Percentiles rank a stretch among this genome's conserved stretches.
These are phyloP conservation scores for Cydia amplana DNA, from an alignment of 1,140 invertebrate genomes.

Conservation along the genomic window DNA sequence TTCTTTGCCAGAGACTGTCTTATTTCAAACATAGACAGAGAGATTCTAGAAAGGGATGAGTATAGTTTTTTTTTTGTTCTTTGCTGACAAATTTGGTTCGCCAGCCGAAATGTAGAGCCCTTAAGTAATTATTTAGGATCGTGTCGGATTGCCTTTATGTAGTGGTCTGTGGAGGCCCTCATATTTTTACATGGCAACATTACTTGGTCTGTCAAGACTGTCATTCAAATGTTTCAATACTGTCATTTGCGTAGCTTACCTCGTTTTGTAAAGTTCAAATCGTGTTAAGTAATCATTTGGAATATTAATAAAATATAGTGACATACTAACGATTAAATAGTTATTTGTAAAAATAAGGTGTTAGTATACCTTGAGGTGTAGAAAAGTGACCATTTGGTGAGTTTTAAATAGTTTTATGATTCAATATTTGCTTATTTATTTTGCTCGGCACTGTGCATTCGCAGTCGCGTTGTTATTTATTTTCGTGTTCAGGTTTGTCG, in stretches of 20 bases:
- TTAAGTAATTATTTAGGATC: too few relatives aligned
- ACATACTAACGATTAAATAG: not conserved
- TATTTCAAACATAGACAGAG: too few relatives aligned
- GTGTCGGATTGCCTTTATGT: too few relatives aligned
- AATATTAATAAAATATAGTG: constrained; percentile 10
- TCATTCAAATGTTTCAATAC: constrained; percentile 2
- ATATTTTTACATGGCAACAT: not conserved
- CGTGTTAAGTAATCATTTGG: constrained; percentile 22
- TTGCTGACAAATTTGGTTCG: too few relatives aligned
- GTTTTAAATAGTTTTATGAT: not conserved
- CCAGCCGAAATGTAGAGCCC: too few relatives aligned
- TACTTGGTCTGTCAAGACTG: not conserved
- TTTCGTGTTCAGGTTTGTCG: not conserved
- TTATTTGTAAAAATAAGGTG: not conserved
- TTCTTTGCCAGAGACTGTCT: too few relatives aligned
- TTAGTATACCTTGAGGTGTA: not conserved
- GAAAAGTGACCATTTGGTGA: constrained; percentile 19
- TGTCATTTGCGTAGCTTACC: constrained; percentile 13
- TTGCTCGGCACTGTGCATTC: not conserved
- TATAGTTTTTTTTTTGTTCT: too few relatives aligned
- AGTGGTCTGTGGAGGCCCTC: too few relatives aligned
- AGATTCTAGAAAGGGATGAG: too few relatives aligned
- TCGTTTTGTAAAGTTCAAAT: constrained; percentile 30
- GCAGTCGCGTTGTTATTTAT: constrained; percentile 15
- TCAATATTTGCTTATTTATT: constrained; percentile 16